Conservation (phyloP, 1,140 invertebrate species). For the Drosophila biarmipes region DNA sequence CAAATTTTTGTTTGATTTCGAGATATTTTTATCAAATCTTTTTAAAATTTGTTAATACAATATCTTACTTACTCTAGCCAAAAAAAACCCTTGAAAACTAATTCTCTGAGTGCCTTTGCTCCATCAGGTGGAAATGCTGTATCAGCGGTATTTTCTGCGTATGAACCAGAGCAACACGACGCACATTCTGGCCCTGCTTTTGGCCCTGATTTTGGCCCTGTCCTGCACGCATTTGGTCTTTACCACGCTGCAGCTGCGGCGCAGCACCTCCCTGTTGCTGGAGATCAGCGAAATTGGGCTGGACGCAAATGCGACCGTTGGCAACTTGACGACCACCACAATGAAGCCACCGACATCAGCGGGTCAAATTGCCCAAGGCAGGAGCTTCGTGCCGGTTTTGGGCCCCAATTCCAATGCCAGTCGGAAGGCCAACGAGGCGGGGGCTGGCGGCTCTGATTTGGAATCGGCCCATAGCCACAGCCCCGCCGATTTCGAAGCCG, state of each 20-base stretch:
- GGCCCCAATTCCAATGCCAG: conserved; percentile 4
- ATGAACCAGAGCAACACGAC: conserved; percentile 96
- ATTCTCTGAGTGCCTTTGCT: conserved; percentile 10
- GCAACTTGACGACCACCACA: conserved; percentile 47
- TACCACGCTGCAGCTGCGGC: conserved; percentile 72
- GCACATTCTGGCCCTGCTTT: conserved; percentile 91
- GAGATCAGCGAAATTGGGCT: conserved; percentile 45
- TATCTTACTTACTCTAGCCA: background rate
- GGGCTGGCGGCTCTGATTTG: conserved; percentile 7
- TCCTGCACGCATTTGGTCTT: conserved; percentile 86
- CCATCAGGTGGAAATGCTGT: conserved; percentile 92
- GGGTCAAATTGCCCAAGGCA: conserved; percentile 39
- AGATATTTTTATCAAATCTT: too few relatives aligned
- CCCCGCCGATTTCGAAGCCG: conserved; percentile 44
- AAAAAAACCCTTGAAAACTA: background rate
- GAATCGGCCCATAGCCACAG: conserved; percentile 19
- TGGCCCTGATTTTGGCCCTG: conserved; percentile 88
- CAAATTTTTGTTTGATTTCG: too few relatives aligned
- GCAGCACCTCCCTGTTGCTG: conserved; percentile 40
- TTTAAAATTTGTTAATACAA: too few relatives aligned
- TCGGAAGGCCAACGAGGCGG: background rate
- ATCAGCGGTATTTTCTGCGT: conserved; percentile 96
- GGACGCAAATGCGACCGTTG: conserved; percentile 43
- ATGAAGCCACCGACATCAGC: conserved; percentile 22
- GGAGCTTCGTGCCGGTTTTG: background rate